Evolutionary conservation across 1,140 invertebrate genomes (phyloP), one percentile per base, ranked within the genome.

Genomic region (Bombyx mori): DNA sequence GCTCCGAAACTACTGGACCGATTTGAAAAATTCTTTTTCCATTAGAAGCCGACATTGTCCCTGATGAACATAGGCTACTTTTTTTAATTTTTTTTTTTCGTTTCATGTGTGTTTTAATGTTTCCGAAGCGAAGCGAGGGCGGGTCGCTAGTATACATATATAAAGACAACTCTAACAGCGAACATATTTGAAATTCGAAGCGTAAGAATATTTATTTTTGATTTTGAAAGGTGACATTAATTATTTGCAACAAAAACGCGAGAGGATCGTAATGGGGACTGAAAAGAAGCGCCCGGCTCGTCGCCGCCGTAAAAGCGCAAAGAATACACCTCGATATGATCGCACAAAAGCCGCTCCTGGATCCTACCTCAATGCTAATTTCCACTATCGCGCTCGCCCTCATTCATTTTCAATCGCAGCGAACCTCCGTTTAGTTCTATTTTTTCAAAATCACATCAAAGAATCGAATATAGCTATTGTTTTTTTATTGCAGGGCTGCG

Each of bases 291-390:
- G 74, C 69, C 65, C 61, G 66, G 67, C 73, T 70, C 75, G 70
- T 69, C 71, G 75, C 70, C 69, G 70, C 79, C 75, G 78, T 86
- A 86, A 83, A 84, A 84, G 82, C 84, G 79, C 84, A 86, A 87
- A 86, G 82, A 87, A 86, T 87, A 86, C 82, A 84, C 79, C 84
- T 86, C 81, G 84, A 87, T 87, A 86, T 86, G 81, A 87, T 87
- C 84, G 79, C 84, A 87, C 82, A 87, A 87, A 85, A 74, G 77
- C 79, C 82, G 78, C 82, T 83, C 73, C 81, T 79, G 77, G 77
- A 82, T 83, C 80, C 81, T 79, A 74, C 75, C 79, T 85, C 84
- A 78, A 87, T 87, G 84, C 84, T 87, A 87, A 87, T 87, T 87
- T 87, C 84, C 84, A 87, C 84, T 87, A 87, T 87, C 84, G 84